These are phyloP conservation scores for Sinocyclocheilus grahami DNA, from an alignment of 2,113 vertebrate species.

Conservation along the genomic window DNA sequence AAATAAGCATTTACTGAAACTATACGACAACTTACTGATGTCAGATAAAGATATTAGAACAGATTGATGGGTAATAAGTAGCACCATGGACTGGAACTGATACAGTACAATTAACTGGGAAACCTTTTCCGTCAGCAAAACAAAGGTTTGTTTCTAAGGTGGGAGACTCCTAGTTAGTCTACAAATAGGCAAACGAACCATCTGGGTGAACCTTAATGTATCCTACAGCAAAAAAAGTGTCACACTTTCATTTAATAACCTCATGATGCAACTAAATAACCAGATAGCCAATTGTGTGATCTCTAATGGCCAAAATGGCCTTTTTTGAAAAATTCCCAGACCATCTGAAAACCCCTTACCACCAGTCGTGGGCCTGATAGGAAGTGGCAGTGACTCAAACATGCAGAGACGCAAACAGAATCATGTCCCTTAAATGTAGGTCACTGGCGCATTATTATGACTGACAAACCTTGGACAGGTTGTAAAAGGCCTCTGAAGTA, in stretches of 20 bases:
- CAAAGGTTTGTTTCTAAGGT: background rate
- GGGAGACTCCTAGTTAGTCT: background rate
- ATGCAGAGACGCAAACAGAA: constrained; percentile 5
- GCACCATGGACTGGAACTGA: background rate
- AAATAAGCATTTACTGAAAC: no score
- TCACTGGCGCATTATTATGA: constrained; percentile 38
- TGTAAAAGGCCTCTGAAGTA: constrained; percentile 35
- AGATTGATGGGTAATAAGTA: constrained; percentile 21
- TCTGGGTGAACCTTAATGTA: background rate
- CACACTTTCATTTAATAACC: background rate
- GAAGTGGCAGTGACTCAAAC: constrained; percentile 47
- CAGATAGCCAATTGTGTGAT: background rate
- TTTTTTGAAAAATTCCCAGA: constrained; percentile 38
- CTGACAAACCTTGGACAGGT: constrained; percentile 35
- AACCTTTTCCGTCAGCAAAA: background rate
- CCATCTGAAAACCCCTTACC: background rate
- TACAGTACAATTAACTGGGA: background rate
- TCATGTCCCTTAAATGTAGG: constrained; percentile 45
- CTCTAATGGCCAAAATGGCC: background rate
- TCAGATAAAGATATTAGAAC: no score
- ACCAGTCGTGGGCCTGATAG: constrained; percentile 18
- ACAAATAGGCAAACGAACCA: background rate
- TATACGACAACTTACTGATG: no score
- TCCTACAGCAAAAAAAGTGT: background rate
- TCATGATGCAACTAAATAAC: background rate